These are phyloP conservation scores for Stichopus chloronotus DNA, from an alignment of 35 echinoderm and acorn worm species.

Conservation along the genomic window DNA sequence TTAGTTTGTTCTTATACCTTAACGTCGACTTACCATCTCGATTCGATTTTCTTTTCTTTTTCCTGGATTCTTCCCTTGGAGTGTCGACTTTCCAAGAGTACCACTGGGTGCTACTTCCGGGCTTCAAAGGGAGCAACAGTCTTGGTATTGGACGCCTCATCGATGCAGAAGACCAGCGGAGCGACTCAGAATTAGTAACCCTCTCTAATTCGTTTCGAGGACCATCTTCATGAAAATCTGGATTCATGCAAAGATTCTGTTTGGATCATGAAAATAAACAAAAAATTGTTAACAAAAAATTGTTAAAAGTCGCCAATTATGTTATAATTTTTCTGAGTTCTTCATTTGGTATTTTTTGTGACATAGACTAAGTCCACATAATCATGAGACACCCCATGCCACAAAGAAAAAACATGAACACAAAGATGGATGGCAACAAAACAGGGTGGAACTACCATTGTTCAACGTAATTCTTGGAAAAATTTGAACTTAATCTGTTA, in stretches of 20 bases:
- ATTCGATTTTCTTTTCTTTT: background rate
- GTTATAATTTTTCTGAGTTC: background rate
- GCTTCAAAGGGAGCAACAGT: slow-evolving; percentile 8
- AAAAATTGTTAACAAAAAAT: background rate
- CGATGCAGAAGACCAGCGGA: slow-evolving; percentile 25
- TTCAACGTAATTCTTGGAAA: too few species aligned
- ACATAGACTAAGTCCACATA: background rate
- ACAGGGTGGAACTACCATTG: too few species aligned
- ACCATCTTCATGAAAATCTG: background rate
- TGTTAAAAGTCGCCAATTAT: background rate
- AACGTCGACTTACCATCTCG: slow-evolving; percentile 4
- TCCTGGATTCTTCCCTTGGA: background rate
- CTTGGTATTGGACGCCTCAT: slow-evolving; percentile 17
- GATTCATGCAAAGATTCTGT: background rate
- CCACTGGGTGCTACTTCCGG: slow-evolving; percentile 39
- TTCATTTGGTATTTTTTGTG: background rate
- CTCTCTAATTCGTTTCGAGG: background rate
- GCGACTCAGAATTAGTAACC: background rate
- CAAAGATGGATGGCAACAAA: too few species aligned
- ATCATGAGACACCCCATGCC: too few species aligned
- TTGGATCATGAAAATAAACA: background rate
- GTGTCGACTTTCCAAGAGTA: slow-evolving; percentile 40
- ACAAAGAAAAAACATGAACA: too few species aligned
- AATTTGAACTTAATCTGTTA: too few species aligned
- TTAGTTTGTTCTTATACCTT: too few species aligned